Percentiles rank a stretch among this genome's conserved stretches.
Evolutionary conservation across 1,140 invertebrate species (phyloP).

Genomic region (Zaprionus lachaisei): DNA sequence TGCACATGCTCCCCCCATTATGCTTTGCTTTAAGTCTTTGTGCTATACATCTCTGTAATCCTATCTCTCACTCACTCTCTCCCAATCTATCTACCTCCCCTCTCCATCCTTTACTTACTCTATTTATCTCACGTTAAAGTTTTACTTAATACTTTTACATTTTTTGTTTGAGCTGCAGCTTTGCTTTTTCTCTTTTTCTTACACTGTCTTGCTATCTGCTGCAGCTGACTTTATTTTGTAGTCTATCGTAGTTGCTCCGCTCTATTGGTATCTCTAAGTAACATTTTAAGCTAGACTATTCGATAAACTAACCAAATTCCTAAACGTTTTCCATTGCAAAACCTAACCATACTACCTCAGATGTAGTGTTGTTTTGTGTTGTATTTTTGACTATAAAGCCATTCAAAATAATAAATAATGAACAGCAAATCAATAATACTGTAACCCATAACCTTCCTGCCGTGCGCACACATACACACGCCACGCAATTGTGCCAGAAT

Average conservation of each 20-base stretch:
- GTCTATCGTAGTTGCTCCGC: constrained; percentile 14
- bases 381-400: constrained; percentile 20
- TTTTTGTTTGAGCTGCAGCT: constrained; percentile 55
- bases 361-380: constrained; percentile 10
- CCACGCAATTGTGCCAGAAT: neutral
- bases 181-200: constrained; percentile 33
- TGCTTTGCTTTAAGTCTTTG: constrained; percentile 71
- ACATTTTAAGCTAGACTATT: constrained; percentile 16
- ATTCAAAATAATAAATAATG: constrained; percentile 18
- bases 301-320: neutral
- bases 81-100: constrained; percentile 28
- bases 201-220: neutral
- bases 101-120: constrained; percentile 23
- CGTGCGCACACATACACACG: constrained; percentile 55
- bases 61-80: constrained; percentile 37
- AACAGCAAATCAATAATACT: constrained; percentile 34
- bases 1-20: constrained; percentile 45
- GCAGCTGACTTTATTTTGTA: constrained; percentile 23
- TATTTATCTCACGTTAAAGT: constrained; percentile 40
- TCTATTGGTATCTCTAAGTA: constrained; percentile 13
- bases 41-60: constrained; percentile 43
- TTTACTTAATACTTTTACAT: constrained; percentile 53
- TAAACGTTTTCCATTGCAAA: neutral
- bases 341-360: constrained; percentile 5
- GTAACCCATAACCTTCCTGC: constrained; percentile 68